Evolutionary conservation across 2,113 vertebrate genomes (phyloP).

Genomic region (Monopterus albus): DNA sequence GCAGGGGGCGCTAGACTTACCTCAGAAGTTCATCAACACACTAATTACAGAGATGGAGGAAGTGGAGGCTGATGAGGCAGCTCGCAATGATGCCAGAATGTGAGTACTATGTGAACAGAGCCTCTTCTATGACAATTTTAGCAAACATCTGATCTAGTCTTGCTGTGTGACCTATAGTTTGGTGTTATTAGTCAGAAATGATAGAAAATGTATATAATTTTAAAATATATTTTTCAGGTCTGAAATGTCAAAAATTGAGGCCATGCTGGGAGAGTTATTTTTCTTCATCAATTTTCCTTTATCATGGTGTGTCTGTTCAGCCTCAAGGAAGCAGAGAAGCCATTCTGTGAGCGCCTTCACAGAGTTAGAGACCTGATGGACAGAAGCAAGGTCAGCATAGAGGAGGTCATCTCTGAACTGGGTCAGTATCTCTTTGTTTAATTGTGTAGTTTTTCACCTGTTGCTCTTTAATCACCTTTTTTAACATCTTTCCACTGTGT

Average conservation of each 20-base stretch:
- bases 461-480: too few relatives aligned
- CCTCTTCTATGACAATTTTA: not conserved
- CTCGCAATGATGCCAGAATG: constrained; percentile 90
- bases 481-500: not conserved
- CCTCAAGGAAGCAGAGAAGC: constrained; percentile 92
- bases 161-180: not conserved
- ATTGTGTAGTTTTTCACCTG: not conserved
- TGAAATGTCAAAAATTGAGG: not conserved
- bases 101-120: constrained; percentile 68
- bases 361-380: constrained; percentile 92
- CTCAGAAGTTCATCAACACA: constrained; percentile 88
- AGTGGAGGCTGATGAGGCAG: constrained; percentile 87
- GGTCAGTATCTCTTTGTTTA: constrained; percentile 80
- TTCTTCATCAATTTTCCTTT: not conserved
- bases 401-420: constrained; percentile 91
- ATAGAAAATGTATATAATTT: not conserved
- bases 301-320: constrained; percentile 72
- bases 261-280: not conserved
- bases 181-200: not conserved
- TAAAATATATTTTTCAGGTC: not conserved
- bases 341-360: constrained; percentile 91
- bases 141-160: not conserved
- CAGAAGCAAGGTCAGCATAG: constrained; percentile 87
- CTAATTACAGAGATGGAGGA: constrained; percentile 95
- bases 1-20: constrained; percentile 84